Base-by-base conservation (phyloP, 2,797 vertebrate species). In the Pangasius macronema region DNA sequence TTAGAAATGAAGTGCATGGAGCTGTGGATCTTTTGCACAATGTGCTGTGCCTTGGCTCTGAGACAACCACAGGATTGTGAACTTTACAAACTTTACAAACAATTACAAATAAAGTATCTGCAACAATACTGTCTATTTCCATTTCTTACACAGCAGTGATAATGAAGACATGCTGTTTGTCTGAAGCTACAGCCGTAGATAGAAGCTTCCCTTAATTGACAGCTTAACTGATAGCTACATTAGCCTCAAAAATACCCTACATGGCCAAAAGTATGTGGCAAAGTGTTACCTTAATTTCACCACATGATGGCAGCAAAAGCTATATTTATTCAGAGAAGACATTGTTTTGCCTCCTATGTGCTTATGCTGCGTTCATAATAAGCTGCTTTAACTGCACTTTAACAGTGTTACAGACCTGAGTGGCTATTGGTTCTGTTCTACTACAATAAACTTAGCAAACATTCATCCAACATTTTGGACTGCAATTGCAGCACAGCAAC, bases 241-340 rank as follows among this genome's bases (percentile, higher is more conserved):
- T 30, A 5, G 65, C 33, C 14, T 68, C 16, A 36, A 68, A 68
- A 18, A 68, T 36, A 33, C 30, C 16, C 65, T 8, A 18, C 65
- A 20, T 20, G 16, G 2, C 7, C 30, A 68, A 20, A 68, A 46
- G 39, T 73, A 27, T 46, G 36, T 33, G 33, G 77, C 1, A 27
- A 27, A 36, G 82, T 20, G 20, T 14, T 24, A 36, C 63, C 1
- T 68, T 22, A 13, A 68, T 68, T 33, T 36, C 20, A 63, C 75
- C 87, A 81, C 75, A 67, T 13, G 87, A 30, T 72, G 87, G 87
- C 65, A 87, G 75, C 75, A 87, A 68, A 87, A 16, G 14, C 65
- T 68, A 39, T 27, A 3, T 79, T 51, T 51, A 27, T n/a, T 7
- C n/a, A 59, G 2, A 46, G 22, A 13, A 46, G 59, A 18, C 4